phyloP scores from a whole-genome alignment of 1,140 invertebrate species.

The Pseudachorutes palmiensis region DNA sequence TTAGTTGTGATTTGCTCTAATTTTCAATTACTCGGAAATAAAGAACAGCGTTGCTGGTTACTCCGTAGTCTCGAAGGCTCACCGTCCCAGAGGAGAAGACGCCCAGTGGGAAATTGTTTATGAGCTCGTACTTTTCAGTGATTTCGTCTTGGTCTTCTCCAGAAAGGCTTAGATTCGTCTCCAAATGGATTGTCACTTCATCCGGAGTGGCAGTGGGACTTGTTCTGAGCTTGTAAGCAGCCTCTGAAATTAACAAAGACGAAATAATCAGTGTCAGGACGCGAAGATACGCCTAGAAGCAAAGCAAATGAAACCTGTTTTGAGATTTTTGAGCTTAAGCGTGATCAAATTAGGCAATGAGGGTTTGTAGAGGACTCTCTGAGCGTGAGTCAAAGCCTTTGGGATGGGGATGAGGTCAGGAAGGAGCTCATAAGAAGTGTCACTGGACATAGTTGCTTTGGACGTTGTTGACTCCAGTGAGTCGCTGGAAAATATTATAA shows the following conservation, averaged over 20 bases:
- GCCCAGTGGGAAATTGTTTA: neutral
- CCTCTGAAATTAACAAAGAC: neutral
- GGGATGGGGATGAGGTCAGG: neutral
- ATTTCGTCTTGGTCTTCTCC: neutral
- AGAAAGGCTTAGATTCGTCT: neutral
- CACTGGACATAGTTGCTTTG: neutral
- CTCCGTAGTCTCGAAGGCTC: neutral
- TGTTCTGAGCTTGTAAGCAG: neutral
- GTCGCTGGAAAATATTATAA: neutral
- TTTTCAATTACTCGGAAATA: neutral
- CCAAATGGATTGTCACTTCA: neutral
- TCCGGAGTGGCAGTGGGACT: neutral
- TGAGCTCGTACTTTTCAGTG: neutral
- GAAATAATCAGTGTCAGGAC: neutral
- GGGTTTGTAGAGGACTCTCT: neutral
- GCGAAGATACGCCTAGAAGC: neutral
- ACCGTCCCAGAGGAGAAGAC: neutral
- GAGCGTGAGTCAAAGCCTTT: neutral
- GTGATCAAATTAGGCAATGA: neutral
- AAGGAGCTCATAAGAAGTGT: neutral
- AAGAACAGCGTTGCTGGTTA: neutral
- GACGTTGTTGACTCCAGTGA: neutral
- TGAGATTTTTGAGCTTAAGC: neutral
- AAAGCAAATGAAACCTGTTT: neutral
- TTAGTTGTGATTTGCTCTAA: neutral